phyloP scores from a whole-genome alignment of 2,797 vertebrate species.

The Lemur catta region DNA sequence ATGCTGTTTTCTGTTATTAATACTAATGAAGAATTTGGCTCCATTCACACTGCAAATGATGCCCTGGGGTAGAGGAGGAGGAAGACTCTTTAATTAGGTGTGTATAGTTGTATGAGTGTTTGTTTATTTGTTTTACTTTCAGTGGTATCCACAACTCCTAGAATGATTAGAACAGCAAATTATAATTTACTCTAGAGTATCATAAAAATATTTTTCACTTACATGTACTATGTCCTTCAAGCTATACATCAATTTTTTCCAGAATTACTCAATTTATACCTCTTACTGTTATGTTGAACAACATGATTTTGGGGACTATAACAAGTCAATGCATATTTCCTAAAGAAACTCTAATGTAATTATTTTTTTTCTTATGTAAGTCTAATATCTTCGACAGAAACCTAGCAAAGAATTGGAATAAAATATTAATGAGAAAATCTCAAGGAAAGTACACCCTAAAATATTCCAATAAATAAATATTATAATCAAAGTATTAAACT shows the following conservation, averaged over 20 bases:
- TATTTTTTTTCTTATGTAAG: not conserved
- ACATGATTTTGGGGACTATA: not conserved
- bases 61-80: not conserved
- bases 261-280: not conserved
- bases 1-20: not conserved
- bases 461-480: not conserved
- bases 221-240: not conserved
- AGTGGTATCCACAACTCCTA: not conserved
- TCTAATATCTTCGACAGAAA: not conserved
- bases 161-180: not conserved
- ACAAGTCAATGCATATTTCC: not conserved
- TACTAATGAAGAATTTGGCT: not conserved
- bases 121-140: not conserved
- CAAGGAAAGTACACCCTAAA: not conserved
- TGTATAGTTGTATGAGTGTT: not conserved
- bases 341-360: not conserved
- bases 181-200: not conserved
- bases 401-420: not conserved
- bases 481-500: not conserved
- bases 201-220: not conserved
- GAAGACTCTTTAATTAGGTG: not conserved
- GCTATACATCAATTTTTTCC: not conserved
- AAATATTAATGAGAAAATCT: not conserved
- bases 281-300: not conserved
- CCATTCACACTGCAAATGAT: not conserved